Conservation (phyloP, 2,888 invertebrate species). For the Pseudococcus viburni region DNA sequence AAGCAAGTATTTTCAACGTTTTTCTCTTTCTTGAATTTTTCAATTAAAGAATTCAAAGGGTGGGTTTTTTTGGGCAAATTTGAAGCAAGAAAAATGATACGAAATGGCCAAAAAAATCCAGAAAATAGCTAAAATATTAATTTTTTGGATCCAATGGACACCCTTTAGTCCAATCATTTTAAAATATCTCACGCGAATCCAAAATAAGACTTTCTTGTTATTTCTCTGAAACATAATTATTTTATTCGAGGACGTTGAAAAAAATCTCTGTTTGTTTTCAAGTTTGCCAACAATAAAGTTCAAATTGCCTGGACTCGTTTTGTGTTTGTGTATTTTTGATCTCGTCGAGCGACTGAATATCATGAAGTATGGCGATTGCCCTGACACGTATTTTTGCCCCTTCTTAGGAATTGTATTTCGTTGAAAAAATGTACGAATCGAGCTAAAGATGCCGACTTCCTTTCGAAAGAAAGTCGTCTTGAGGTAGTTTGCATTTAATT, state of each 20-base stretch:
- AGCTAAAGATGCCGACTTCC: not conserved
- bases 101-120: no score
- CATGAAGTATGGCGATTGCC: not conserved
- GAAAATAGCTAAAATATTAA: no score
- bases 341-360: slow-evolving; percentile 5
- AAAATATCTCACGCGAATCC: no score
- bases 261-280: not conserved
- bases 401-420: not conserved
- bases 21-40: no score
- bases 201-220: not conserved
- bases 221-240: not conserved
- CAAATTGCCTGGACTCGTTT: not conserved
- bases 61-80: no score
- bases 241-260: not conserved
- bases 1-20: no score
- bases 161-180: no score
- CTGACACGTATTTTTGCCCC: slow-evolving; percentile 18
- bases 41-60: no score
- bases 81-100: no score
- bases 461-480: not conserved
- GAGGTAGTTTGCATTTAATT: not conserved
- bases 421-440: not conserved
- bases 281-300: not conserved
- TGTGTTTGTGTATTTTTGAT: not conserved
- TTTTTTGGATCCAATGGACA: no score